Evolutionary conservation across 2,888 invertebrate species (phyloP), one percentile per base, ranked within the genome.

Genomic region (Athripsodes cinereus): DNA sequence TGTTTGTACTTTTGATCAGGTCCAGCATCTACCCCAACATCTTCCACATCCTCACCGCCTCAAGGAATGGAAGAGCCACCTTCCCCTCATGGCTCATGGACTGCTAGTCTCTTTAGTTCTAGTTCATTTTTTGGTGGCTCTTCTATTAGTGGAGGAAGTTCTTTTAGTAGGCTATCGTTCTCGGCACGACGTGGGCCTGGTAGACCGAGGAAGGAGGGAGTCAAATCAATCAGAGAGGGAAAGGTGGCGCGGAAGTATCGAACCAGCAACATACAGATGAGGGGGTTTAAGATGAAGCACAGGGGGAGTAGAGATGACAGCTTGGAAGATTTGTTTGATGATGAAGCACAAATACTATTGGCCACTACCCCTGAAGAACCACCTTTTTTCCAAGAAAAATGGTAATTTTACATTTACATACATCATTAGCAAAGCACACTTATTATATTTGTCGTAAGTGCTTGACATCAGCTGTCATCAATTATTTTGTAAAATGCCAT

Each of bases 311-410:
- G 79, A 11, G 79, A 79, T 65, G 79, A 79, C 65, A 74, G 74
- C 18, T 69, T 77, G 10, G 79, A 79, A 61, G 79, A 79, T 52
- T 71, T 74, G 66, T 70, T 76, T 69, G 79, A 79, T 64, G 78
- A 78, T 55, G 78, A 80, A 65, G 83, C 84, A 65, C 76, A 80
- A 64, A 76, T 79, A 65, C 72, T 76, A 70, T 76, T 80, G 26
- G 81, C 83, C 73, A 83, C 84, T 57, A 82, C 85, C 13, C 83
- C 85, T 20, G 91, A 91, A 69, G 89, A 89, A 70, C 83, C 87
- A 62, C 89, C 90, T 22, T 90, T 87, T 69, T 87, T 86, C 74
- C 85, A 86, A 50, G 92, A 92, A 70, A 88, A 88, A 74, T 90
- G 89, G 89, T 84, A 78, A 70, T 67, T 16, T 22, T 20, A 47